Evolutionary conservation across 2,888 invertebrate genomes (phyloP), one percentile per base, ranked within the genome.

Genomic region (Tetramorium bicarinatum): DNA sequence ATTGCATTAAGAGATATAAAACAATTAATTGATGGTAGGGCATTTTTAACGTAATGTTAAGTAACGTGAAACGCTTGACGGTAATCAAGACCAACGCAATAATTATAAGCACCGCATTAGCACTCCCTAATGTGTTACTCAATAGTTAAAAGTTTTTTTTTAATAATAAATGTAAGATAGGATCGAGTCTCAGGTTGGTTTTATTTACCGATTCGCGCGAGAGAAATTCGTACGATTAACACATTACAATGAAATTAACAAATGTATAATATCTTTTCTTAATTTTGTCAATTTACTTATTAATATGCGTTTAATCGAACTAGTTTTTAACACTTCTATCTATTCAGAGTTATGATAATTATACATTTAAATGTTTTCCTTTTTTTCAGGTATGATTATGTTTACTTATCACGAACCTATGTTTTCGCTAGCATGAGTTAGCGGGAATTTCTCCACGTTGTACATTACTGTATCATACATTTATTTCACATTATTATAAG

Each of bases 381-480:
- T 92, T 92, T 89, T 93, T 93, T 91, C 93, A 94, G 94, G 93
- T 92, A 80, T 92, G 88, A 91, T 92, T 91, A 88, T 88, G 88
- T 87, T 88, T 88, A 87, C 83, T 89, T 87, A 67, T 86, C 84
- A 87, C 89, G 84, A 83, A 85, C 85, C 80, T 82, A 61, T 85
- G 69, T 85, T 75, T 85, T 87, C 88, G 90, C 84, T 90, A 93
- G 87, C 88, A 90, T 89, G 83, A 88, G 84, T 89, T 92, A 91
- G 93, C 94, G 94, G 75, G 67, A 81, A 29, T 69, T 80, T 49
- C 59, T 72, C 59, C 59, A 80, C 59, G 72, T 80, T 80, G 72
- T 79, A 72, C 79, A 86, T 84, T 85, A 81, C 82, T 67, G 76
- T 83, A 61, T 64, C 71, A 82, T 81, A 83, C 72, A 79, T 83